Evolutionary conservation across 2,113 vertebrate species (phyloP).

Genomic region (Piprites chloris): DNA sequence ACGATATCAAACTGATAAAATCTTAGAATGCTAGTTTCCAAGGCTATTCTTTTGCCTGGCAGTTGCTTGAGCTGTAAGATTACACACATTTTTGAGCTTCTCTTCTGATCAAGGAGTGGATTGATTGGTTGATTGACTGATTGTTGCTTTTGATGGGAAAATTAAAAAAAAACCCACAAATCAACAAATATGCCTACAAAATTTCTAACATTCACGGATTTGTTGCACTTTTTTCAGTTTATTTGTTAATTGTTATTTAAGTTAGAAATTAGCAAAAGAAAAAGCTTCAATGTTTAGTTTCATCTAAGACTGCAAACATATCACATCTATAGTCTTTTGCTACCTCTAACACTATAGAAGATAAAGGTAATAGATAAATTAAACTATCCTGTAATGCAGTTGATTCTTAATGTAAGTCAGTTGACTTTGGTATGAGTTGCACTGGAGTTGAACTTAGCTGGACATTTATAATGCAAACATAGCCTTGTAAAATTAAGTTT

Average conservation of each 20-base stretch:
- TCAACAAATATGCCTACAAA: not conserved
- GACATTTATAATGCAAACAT: constrained; percentile 34
- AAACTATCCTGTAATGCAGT: not conserved
- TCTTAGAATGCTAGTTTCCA: not conserved
- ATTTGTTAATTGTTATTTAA: not conserved
- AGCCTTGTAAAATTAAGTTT: constrained; percentile 34
- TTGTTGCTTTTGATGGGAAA: too few relatives aligned
- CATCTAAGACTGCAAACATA: not conserved
- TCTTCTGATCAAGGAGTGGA: not conserved
- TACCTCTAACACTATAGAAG: not conserved
- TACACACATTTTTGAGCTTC: not conserved
- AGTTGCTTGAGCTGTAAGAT: not conserved
- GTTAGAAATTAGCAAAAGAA: not conserved
- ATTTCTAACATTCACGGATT: not conserved
- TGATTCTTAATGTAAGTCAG: not conserved
- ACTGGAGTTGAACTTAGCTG: constrained; percentile 31
- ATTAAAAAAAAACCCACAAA: not conserved
- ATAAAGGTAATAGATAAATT: not conserved
- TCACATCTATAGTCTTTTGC: not conserved
- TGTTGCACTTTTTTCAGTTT: not conserved
- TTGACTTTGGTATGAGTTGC: not conserved
- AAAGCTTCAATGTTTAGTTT: not conserved
- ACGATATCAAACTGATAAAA: not conserved
- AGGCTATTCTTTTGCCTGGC: not conserved
- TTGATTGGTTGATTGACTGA: not conserved